Evolutionary conservation across 2,113 vertebrate species (phyloP), one percentile per base, ranked within the genome.

Genomic region (Ammodytes dubius): DNA sequence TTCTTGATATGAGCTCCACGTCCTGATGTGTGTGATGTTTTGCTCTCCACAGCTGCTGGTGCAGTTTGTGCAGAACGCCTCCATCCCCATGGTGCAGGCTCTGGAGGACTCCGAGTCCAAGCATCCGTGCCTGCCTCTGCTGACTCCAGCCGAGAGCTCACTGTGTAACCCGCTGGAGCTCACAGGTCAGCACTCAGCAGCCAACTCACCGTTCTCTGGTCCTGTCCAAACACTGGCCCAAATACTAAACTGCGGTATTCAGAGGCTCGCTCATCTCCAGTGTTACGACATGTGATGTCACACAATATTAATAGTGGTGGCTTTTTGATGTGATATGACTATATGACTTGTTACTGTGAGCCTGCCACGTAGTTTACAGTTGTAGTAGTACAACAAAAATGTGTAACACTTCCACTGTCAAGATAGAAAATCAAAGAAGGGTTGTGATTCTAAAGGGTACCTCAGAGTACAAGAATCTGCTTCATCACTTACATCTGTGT

Each of bases 41-140:
- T 46, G 39, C 7, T n/a, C 14, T 40, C 11, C 7, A 1, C 86
- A 99, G 98, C 97, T 99, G 94, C 97, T 99, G 97, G 98, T 99
- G 94, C 97, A 99, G 94, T 99, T 99, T 97, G 97, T 99, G 83
- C 98, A 99, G 96, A 99, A 98, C 90, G 97, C 97, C 3, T 97
- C 97, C 89, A 98, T 99, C 91, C 98, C 97, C 3, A 82, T 99
- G 91, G 97, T 96, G 70, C 97, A 97, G 90, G 96, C 95, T 75
- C 93, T 99, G 87, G 97, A 97, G 92, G 98, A 99, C 87, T 90
- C 95, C 0, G 97, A 97, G 85, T 86, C 95, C 87, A 98, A 98
- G 95, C 95, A 97, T 81, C 92, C 95, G 82, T 97, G 97, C 84
- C 95, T 98, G 72, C 97, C 97, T 81, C 96, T 98, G 61, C 95